These are phyloP conservation scores for Cabera pusaria DNA, from an alignment of 2,888 invertebrate species.

Conservation along the genomic window DNA sequence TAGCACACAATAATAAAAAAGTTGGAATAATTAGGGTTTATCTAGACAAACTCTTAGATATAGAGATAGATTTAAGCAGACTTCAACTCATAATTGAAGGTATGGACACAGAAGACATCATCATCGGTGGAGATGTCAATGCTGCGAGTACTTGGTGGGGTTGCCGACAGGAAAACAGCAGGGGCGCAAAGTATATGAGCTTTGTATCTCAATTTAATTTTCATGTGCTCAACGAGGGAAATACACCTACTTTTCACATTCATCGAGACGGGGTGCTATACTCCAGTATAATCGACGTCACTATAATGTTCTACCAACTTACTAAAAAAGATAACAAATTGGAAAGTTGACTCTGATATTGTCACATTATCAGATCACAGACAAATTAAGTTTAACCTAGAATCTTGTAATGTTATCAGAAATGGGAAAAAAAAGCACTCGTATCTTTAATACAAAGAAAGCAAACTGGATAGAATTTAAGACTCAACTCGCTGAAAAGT, in stretches of 20 bases:
- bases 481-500: too few relatives aligned
- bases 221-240: background rate
- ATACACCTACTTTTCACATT: background rate
- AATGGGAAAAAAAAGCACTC: too few relatives aligned
- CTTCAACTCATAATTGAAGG: background rate
- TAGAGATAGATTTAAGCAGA: background rate
- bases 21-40: background rate
- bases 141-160: constrained; percentile 1
- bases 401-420: too few relatives aligned
- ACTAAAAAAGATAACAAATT: background rate
- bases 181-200: background rate
- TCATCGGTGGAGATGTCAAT: background rate
- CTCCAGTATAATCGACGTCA: background rate
- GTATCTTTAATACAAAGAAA: too few relatives aligned
- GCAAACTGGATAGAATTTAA: too few relatives aligned
- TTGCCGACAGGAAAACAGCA: background rate
- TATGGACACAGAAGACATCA: background rate
- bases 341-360: background rate
- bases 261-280: background rate
- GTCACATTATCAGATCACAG: background rate
- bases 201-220: background rate
- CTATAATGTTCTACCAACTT: background rate
- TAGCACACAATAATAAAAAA: background rate
- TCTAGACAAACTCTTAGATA: background rate
- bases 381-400: background rate